phyloP scores from a whole-genome alignment of 2,888 invertebrate species.

The Mythimna vitellina region DNA sequence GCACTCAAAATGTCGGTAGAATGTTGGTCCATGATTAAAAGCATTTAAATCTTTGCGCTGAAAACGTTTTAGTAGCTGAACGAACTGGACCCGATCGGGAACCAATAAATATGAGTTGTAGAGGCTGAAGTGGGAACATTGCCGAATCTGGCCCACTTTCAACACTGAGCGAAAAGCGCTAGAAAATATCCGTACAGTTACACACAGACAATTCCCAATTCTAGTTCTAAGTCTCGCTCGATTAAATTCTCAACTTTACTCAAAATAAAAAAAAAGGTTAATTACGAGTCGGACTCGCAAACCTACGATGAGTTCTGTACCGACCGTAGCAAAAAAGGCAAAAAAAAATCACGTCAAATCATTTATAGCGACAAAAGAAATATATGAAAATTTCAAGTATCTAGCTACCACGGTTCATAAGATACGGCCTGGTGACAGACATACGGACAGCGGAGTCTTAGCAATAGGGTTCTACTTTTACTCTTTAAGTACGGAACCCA shows the following conservation, averaged over 20 bases:
- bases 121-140: conserved; percentile 57
- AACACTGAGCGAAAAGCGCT: conserved; percentile 16
- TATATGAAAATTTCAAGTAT: too few species aligned
- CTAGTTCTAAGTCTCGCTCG: conserved; percentile 5
- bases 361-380: too few species aligned
- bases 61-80: conserved; percentile 27
- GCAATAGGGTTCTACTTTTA: too few species aligned
- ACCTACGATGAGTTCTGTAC: too few species aligned
- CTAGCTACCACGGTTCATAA: too few species aligned
- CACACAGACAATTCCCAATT: neutral
- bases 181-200: conserved; percentile 12
- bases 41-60: conserved; percentile 30
- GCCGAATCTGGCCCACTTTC: conserved; percentile 41
- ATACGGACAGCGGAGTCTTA: too few species aligned
- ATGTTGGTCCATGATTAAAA: conserved; percentile 30
- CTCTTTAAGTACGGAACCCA: too few species aligned
- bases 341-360: too few species aligned
- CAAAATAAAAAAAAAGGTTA: conserved; percentile 60
- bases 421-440: too few species aligned
- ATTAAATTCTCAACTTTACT: conserved; percentile 54
- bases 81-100: conserved; percentile 56
- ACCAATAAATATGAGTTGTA: conserved; percentile 66
- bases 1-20: conserved; percentile 10
- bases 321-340: too few species aligned
- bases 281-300: too few species aligned